These are phyloP conservation scores for Drusus annulatus DNA, from an alignment of 1,140 invertebrate species.

Conservation along the genomic window DNA sequence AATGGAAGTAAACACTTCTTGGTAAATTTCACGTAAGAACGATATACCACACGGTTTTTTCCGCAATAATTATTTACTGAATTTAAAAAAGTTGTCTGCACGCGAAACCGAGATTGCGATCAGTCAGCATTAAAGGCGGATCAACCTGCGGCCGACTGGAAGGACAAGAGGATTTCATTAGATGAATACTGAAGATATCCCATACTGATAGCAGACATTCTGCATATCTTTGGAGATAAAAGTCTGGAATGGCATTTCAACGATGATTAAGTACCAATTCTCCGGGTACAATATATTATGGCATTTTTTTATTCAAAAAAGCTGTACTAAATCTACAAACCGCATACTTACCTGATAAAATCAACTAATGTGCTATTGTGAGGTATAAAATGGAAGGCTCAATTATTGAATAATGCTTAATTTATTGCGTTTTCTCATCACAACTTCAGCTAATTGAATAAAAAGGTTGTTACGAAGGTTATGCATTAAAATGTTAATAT, in stretches of 20 bases:
- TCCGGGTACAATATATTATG: not conserved
- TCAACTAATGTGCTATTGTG: too few relatives aligned
- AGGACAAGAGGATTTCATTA: not conserved
- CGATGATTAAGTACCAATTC: not conserved
- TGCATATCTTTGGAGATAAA: slow-evolving; percentile 26
- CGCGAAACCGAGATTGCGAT: slow-evolving; percentile 24
- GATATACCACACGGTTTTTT: slow-evolving; percentile 28
- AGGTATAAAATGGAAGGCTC: too few relatives aligned
- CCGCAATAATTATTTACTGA: slow-evolving; percentile 8
- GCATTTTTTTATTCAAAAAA: too few relatives aligned
- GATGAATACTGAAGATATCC: slow-evolving; percentile 15
- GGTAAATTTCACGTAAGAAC: not conserved
- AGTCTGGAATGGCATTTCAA: not conserved
- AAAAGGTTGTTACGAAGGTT: slow-evolving; percentile 12
- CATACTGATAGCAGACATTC: slow-evolving; percentile 15
- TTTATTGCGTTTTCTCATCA: not conserved
- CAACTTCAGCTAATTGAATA: slow-evolving; percentile 4
- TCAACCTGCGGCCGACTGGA: not conserved
- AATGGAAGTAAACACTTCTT: slow-evolving; percentile 7
- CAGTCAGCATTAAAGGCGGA: slow-evolving; percentile 4
- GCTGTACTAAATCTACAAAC: too few relatives aligned
- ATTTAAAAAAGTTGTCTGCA: slow-evolving; percentile 30
- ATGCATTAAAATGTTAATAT: not conserved
- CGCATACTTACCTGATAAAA: too few relatives aligned
- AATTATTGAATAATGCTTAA: not conserved